Evolutionary conservation across 2,888 invertebrate genomes (phyloP), one percentile per base, ranked within the genome.

Genomic region (Alentia gelatinosa): DNA sequence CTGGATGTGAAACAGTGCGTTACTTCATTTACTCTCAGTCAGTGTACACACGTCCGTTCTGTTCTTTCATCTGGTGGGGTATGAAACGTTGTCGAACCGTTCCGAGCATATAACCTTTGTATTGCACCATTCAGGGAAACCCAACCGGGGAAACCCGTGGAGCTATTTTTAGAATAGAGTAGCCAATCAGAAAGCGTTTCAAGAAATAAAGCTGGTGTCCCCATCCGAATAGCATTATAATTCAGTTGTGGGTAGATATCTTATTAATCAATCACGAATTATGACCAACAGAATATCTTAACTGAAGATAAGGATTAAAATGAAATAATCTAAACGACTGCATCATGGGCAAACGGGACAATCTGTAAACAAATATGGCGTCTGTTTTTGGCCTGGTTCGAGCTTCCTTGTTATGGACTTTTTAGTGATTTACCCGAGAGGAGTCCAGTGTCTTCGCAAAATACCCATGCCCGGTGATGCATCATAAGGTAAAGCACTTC

Each of bases 331-430:
- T 33, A 74, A 74, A 74, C 19, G 7, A 26, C 23, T 84, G 84
- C 84, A 84, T 84, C 3, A n/a, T 84, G 39, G 84, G 42, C 4
- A 5, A 42, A 84, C n/a, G 84, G 7, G 42, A 4, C 40, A 30
- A 40, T 90, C 90, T 30, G 90, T 90, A 90, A 90, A 90, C 90
- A 90, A 90, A 90, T 68, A 90, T 90, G 90, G 90, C 90, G 75
- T 12, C 75, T 7, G 9, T 84, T 84, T 42, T 15, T 40, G 40
- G 42, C 42, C 5, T 26, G 9, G 7, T 33, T 23, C 7, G 23
- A 42, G 84, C 84, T 84, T 84, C 84, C 84, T 84, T 84, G 84
- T 84, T 84, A 26, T 40, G 42, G n/a, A 84, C 9, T 39, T 84
- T 84, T 84, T 26, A 42, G 84, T 39, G 84, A 74, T 74, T 74